A percentile compares a stretch with the other conserved stretches of the same genome.
phyloP scores from a whole-genome alignment of 2,888 invertebrate genomes.

The Galerucella pusilla region DNA sequence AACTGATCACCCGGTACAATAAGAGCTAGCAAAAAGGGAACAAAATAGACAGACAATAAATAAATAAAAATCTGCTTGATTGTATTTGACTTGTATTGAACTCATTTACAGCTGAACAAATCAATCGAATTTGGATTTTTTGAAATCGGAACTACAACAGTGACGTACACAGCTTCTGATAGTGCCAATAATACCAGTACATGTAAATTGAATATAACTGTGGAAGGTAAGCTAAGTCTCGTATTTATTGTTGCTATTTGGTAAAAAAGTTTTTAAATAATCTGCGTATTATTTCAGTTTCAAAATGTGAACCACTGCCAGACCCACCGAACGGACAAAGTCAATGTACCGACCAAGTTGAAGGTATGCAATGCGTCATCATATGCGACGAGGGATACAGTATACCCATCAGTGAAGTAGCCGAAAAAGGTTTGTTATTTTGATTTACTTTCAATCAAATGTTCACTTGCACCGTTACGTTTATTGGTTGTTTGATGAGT shows the following conservation, averaged over 20 bases:
- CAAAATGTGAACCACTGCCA: conserved; percentile 57
- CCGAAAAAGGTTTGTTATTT: conserved; percentile 40
- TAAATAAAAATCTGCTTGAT: too few relatives aligned
- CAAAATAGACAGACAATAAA: too few relatives aligned
- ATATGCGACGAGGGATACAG: conserved; percentile 73
- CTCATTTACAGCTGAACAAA: conserved; percentile 56
- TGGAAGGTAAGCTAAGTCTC: conserved; percentile 66
- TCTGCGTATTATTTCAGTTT: conserved; percentile 48
- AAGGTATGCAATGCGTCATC: conserved; percentile 66
- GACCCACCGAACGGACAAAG: conserved; percentile 59
- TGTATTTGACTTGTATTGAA: not conserved
- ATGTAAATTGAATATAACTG: conserved; percentile 71
- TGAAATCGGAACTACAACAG: conserved; percentile 68
- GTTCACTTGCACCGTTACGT: too few relatives aligned
- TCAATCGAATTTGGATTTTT: conserved; percentile 66
- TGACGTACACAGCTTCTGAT: conserved; percentile 72
- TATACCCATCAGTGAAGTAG: conserved; percentile 63
- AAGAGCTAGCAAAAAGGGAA: too few relatives aligned
- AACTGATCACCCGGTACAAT: too few relatives aligned
- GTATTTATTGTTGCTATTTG: too few relatives aligned
- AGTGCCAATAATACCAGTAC: conserved; percentile 69
- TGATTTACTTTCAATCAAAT: not conserved
- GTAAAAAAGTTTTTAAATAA: too few relatives aligned
- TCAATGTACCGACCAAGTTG: conserved; percentile 54
- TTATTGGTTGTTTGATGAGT: too few relatives aligned